Conservation (phyloP, 2,888 invertebrate species). For the Macrostomum cliftonense region DNA sequence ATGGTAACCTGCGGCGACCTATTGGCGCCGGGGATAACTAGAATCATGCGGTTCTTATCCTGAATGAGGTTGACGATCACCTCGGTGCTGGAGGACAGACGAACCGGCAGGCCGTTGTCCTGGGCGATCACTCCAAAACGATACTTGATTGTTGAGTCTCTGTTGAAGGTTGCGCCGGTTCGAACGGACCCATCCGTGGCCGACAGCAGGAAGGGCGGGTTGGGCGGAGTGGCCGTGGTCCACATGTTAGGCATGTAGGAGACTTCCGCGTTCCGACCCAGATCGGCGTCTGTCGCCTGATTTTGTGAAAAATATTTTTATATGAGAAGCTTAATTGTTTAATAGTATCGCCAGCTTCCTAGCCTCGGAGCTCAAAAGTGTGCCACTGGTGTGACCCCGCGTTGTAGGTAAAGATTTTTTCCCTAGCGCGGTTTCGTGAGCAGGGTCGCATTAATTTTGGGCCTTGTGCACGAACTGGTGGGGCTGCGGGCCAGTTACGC, state of each 20-base stretch:
- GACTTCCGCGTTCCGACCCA: conserved; percentile 59
- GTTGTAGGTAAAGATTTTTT: too few species aligned
- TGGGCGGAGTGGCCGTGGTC: conserved; percentile 43
- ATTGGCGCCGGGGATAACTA: conserved; percentile 60
- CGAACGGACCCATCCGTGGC: conserved; percentile 12
- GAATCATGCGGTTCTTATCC: conserved; percentile 54
- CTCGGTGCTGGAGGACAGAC: not conserved
- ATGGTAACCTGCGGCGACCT: conserved; percentile 41
- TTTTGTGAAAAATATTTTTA: conserved; percentile 9
- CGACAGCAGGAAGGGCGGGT: conserved; percentile 44
- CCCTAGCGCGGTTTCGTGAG: too few species aligned
- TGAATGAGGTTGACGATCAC: conserved; percentile 51
- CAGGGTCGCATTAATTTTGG: too few species aligned
- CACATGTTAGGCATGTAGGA: conserved; percentile 43
- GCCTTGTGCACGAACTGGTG: too few species aligned
- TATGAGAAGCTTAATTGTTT: too few species aligned
- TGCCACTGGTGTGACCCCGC: too few species aligned
- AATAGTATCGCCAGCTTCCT: too few species aligned
- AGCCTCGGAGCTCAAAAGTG: too few species aligned
- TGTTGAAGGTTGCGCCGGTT: conserved; percentile 13
- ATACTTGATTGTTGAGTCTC: not conserved
- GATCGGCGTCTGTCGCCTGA: conserved; percentile 65
- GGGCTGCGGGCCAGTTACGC: too few species aligned
- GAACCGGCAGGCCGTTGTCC: too few species aligned
- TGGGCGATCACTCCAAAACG: too few species aligned